Conservation (phyloP, 2,888 invertebrate genomes). For the Tipula vernalis region DNA sequence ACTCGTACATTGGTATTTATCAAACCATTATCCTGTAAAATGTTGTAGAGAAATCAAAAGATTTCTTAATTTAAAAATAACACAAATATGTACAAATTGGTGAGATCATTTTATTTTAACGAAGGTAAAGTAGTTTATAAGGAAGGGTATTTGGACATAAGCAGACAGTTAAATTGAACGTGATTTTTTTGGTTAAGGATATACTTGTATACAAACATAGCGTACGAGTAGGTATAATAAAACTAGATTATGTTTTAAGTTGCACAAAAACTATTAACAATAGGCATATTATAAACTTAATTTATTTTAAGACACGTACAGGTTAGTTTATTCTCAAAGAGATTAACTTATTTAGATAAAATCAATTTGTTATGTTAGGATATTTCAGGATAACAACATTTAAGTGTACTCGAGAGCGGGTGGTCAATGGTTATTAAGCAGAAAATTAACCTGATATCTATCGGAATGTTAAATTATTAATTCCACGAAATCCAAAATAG, state of each 20-base stretch:
- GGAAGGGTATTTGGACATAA: background rate
- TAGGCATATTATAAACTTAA: background rate
- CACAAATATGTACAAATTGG: background rate
- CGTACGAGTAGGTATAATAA: no score
- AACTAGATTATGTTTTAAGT: background rate
- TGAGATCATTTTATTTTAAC: background rate
- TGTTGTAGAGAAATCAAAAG: background rate
- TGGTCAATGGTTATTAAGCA: background rate
- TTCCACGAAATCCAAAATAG: no score
- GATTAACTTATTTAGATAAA: background rate
- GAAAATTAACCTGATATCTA: no score
- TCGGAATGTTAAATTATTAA: no score
- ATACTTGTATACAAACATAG: background rate
- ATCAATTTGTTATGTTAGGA: background rate
- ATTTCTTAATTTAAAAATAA: background rate
- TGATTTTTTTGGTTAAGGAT: background rate
- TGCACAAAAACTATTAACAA: background rate
- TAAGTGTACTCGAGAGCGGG: background rate
- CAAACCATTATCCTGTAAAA: background rate
- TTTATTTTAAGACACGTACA: background rate
- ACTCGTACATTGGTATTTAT: background rate
- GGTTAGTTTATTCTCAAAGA: background rate
- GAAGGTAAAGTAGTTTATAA: background rate
- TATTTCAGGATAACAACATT: background rate
- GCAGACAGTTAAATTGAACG: background rate